These are phyloP conservation scores for Scylla paramamosain DNA, from an alignment of 1,140 invertebrate species.

Conservation along the genomic window DNA sequence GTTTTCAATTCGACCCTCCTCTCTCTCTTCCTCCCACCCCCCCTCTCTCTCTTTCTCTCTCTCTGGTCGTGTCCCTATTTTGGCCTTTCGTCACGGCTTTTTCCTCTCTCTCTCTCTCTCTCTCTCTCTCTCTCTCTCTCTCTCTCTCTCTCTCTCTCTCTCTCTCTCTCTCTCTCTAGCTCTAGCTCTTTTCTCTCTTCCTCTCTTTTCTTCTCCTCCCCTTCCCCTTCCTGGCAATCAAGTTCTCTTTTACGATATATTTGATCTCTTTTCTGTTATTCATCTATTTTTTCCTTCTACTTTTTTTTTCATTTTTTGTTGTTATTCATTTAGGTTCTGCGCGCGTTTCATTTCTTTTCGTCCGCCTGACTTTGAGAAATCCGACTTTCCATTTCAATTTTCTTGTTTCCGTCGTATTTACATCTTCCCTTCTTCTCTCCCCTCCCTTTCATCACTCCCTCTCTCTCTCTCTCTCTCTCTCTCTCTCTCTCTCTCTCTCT, in stretches of 20 bases:
- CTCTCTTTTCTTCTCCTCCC: neutral
- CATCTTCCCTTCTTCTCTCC: constrained; percentile 11
- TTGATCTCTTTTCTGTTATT: constrained; percentile 15
- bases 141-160: constrained; percentile 18
- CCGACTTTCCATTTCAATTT: constrained; percentile 13
- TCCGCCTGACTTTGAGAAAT: neutral
- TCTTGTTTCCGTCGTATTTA: neutral
- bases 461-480: neutral
- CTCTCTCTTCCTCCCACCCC: neutral
- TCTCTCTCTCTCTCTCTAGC: neutral
- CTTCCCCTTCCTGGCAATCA: neutral
- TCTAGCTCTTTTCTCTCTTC: neutral
- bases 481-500: neutral
- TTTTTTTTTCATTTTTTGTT: neutral
- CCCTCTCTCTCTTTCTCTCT: neutral
- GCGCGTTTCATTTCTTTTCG: neutral
- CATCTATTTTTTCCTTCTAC: neutral
- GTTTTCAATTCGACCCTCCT: neutral
- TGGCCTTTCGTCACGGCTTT: neutral
- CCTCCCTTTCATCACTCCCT: constrained; percentile 10
- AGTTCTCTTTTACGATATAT: neutral
- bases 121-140: constrained; percentile 20
- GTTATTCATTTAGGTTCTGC: neutral
- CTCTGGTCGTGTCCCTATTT: neutral
- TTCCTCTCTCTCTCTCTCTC: neutral